Evolutionary conservation across 2,113 vertebrate species (phyloP).

Genomic region (Chionis minor): DNA sequence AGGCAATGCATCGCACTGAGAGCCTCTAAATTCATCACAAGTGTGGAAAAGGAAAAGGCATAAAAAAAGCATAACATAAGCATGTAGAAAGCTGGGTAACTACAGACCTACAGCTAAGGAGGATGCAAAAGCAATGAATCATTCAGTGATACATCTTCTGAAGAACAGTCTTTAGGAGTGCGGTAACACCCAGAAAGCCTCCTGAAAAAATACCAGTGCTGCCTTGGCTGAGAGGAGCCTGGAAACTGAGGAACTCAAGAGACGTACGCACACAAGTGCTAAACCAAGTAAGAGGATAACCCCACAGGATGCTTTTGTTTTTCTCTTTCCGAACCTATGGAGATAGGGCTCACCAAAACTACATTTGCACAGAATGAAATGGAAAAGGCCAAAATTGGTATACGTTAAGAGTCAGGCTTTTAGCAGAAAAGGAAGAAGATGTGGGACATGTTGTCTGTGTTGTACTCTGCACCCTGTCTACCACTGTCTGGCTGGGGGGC

Average conservation of each 20-base stretch:
- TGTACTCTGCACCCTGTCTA: background rate
- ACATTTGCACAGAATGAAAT: background rate
- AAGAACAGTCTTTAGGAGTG: background rate
- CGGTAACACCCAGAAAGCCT: background rate
- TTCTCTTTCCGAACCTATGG: background rate
- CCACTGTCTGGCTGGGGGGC: no score
- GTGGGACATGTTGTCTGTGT: background rate
- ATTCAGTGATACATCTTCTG: background rate
- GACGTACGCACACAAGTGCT: background rate
- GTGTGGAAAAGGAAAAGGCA: background rate
- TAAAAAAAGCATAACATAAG: background rate
- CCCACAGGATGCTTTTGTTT: background rate
- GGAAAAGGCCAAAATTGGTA: background rate
- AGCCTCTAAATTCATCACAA: background rate
- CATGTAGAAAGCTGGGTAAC: background rate
- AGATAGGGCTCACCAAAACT: background rate
- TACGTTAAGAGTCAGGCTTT: background rate
- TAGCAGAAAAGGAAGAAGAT: background rate
- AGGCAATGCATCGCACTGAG: background rate
- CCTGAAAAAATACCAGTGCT: background rate
- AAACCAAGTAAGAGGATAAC: background rate
- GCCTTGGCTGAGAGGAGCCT: background rate
- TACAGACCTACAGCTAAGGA: background rate
- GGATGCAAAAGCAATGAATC: background rate
- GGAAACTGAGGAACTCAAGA: background rate